A percentile compares a stretch with the other conserved stretches of the same genome.
These are phyloP conservation scores for Marisa cornuarietis DNA, from an alignment of 1,140 invertebrate genomes.

Conservation along the genomic window DNA sequence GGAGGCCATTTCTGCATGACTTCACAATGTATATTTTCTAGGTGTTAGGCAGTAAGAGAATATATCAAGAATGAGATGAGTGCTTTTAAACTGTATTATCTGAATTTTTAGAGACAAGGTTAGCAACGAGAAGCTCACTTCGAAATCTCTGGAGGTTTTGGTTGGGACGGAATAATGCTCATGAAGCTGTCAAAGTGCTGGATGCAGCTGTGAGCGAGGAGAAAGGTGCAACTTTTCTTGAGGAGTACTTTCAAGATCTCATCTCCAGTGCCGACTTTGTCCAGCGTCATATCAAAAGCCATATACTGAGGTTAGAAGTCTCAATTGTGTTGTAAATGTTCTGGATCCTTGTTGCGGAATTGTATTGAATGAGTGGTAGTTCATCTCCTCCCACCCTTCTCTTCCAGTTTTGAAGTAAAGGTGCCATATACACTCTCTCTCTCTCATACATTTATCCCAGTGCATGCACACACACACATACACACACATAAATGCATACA, in stretches of 20 bases:
- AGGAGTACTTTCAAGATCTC: constrained; percentile 15
- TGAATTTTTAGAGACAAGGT: not conserved
- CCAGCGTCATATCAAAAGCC: constrained; percentile 16
- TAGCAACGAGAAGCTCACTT: not conserved
- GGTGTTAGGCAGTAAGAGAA: no score
- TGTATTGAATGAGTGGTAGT: not conserved
- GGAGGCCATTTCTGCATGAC: no score
- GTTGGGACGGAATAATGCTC: constrained; percentile 12
- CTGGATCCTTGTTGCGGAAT: not conserved
- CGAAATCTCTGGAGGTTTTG: constrained; percentile 14
- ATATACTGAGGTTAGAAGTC: constrained; percentile 12
- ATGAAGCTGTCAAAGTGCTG: constrained; percentile 4
- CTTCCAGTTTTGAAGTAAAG: not conserved
- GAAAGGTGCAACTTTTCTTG: not conserved
- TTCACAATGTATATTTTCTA: no score
- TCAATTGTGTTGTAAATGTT: no score
- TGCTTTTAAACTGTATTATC: not conserved
- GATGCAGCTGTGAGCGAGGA: constrained; percentile 2
- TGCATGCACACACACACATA: no score
- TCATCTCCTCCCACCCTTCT: not conserved
- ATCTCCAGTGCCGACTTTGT: not conserved
- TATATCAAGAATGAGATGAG: no score
- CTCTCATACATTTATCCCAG: no score
- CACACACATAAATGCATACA: not conserved
- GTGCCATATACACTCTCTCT: not conserved